phyloP scores from a whole-genome alignment of 2,888 invertebrate species.

The Hylaea fasciaria region DNA sequence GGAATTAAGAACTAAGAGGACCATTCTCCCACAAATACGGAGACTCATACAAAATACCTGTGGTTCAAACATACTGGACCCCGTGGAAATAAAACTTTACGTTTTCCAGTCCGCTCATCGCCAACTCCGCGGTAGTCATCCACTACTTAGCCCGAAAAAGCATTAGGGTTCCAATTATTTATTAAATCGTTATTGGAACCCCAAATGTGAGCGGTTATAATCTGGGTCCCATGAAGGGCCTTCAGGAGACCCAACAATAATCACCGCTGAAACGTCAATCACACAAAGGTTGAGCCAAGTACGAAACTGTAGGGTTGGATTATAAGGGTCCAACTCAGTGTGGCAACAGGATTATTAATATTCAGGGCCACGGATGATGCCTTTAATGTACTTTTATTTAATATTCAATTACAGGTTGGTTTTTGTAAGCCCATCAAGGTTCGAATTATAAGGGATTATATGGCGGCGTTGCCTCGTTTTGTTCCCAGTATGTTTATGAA shows the following conservation, averaged over 20 bases:
- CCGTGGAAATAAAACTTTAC: neutral
- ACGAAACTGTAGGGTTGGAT: slow-evolving; percentile 80
- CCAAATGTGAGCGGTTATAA: slow-evolving; percentile 59
- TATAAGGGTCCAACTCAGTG: slow-evolving; percentile 78
- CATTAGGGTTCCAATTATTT: neutral
- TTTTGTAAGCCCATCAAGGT: slow-evolving; percentile 50
- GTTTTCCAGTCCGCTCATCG: no score
- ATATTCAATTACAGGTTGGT: slow-evolving; percentile 65
- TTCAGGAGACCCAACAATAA: slow-evolving; percentile 62
- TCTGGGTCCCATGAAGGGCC: slow-evolving; percentile 56
- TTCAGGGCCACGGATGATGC: slow-evolving; percentile 67
- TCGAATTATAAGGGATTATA: slow-evolving; percentile 46
- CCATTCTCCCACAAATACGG: no score
- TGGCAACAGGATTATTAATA: slow-evolving; percentile 76
- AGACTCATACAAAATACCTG: no score
- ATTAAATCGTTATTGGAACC: slow-evolving; percentile 12
- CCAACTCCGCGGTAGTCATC: no score
- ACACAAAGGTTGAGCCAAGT: slow-evolving; percentile 69
- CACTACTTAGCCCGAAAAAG: no score
- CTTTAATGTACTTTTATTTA: slow-evolving; percentile 72
- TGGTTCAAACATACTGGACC: no score
- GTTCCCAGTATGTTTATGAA: slow-evolving; percentile 43
- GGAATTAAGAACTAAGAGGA: no score
- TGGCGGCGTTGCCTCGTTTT: slow-evolving; percentile 30
- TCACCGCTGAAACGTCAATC: slow-evolving; percentile 76